Conservation (phyloP, 2,888 invertebrate species). For the Bhutanitis thaidina region DNA sequence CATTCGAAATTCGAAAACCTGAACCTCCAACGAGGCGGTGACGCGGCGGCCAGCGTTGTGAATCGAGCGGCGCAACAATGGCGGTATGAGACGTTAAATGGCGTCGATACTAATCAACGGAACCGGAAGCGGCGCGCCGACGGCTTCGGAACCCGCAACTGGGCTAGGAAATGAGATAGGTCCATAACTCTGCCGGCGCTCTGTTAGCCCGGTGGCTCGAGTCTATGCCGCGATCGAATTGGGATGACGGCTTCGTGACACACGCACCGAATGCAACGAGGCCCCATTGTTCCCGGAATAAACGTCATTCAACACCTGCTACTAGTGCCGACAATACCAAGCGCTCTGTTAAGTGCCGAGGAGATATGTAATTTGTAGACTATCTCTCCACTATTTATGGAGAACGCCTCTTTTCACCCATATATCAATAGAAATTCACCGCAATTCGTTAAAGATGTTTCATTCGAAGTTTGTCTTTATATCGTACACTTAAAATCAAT, state of each 20-base stretch:
- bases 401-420: no score
- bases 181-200: slow-evolving; percentile 56
- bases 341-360: neutral
- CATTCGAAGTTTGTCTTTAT: no score
- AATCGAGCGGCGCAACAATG: slow-evolving; percentile 65
- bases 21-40: slow-evolving; percentile 20
- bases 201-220: slow-evolving; percentile 41
- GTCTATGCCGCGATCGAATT: slow-evolving; percentile 51
- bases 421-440: no score
- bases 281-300: slow-evolving; percentile 1
- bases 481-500: no score
- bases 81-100: slow-evolving; percentile 65
- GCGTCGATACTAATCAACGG: slow-evolving; percentile 75
- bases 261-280: slow-evolving; percentile 19
- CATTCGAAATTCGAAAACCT: slow-evolving; percentile 17
- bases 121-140: slow-evolving; percentile 71
- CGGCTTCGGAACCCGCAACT: slow-evolving; percentile 74
- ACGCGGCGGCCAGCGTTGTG: slow-evolving; percentile 23
- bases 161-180: slow-evolving; percentile 80
- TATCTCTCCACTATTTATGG: no score
- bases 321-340: neutral
- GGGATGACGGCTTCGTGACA: slow-evolving; percentile 35
- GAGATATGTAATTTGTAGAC: neutral
- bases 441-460: no score
- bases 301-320: neutral